A percentile compares a stretch with the other conserved stretches of the same genome.
Conservation (phyloP, 2,113 vertebrate genomes). For the Cynocephalus volans region DNA sequence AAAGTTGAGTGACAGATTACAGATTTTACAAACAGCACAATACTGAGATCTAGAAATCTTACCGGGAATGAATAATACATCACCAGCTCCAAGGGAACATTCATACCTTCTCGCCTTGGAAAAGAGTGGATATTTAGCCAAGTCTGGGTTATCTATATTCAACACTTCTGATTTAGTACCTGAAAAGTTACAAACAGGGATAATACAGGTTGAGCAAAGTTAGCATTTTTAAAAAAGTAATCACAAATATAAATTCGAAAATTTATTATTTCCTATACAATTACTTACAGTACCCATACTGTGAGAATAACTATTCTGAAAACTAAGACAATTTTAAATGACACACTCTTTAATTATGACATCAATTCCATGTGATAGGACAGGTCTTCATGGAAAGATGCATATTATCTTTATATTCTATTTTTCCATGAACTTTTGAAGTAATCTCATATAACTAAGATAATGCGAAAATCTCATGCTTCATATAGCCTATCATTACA, state of each 20-base stretch:
- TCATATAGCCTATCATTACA: neutral
- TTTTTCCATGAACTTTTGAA: too few species aligned
- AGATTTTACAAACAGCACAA: conserved; percentile 42
- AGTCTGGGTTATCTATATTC: conserved; percentile 95
- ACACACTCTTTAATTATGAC: conserved; percentile 45
- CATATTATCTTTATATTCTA: too few species aligned
- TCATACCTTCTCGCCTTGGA: conserved; percentile 93
- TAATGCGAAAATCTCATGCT: conserved; percentile 60
- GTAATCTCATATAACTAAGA: conserved; percentile 35
- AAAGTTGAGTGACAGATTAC: neutral
- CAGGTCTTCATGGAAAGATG: too few species aligned
- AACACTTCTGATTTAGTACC: conserved; percentile 97
- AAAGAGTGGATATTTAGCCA: conserved; percentile 95
- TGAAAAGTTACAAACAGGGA: conserved; percentile 84
- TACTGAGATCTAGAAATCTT: conserved; percentile 67
- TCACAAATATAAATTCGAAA: conserved; percentile 56
- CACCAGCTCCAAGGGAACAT: conserved; percentile 94
- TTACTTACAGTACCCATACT: neutral
- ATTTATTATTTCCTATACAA: conserved; percentile 56
- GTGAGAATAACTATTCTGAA: conserved; percentile 62
- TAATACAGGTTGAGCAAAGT: conserved; percentile 45
- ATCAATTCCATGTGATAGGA: neutral
- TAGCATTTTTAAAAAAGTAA: conserved; percentile 50
- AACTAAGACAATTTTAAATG: conserved; percentile 57
- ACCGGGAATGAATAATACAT: conserved; percentile 98